Evolutionary conservation across 2,888 invertebrate species (phyloP).

Genomic region (Automeris io): DNA sequence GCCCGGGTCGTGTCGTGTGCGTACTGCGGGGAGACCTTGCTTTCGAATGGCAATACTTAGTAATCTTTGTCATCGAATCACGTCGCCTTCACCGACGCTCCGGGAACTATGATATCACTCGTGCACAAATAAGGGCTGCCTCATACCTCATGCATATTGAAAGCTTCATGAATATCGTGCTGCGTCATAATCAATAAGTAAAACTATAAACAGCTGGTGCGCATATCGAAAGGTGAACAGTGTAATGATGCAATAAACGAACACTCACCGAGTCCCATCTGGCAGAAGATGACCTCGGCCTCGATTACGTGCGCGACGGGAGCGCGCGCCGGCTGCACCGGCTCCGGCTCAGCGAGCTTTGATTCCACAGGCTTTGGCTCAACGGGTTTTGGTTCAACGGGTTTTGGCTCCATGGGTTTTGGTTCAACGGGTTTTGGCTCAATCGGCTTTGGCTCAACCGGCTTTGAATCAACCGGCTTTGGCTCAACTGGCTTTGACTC

Average conservation of each 20-base stretch:
- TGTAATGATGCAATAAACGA: background rate
- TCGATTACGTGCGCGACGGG: conserved; percentile 74
- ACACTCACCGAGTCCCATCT: conserved; percentile 82
- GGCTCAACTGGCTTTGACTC: conserved; percentile 20
- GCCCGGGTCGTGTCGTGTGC: too few species aligned
- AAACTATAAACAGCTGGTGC: background rate
- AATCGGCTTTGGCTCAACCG: conserved; percentile 17
- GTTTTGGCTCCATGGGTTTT: conserved; percentile 36
- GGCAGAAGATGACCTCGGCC: conserved; percentile 83
- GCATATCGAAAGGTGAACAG: background rate
- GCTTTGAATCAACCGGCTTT: conserved; percentile 17
- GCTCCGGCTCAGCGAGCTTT: conserved; percentile 15
- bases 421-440: conserved; percentile 28
- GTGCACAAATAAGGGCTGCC: background rate
- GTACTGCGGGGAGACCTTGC: too few species aligned
- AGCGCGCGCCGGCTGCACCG: conserved; percentile 31
- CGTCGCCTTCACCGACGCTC: conserved; percentile 30
- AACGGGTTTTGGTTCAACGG: conserved; percentile 32
- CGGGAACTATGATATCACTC: background rate
- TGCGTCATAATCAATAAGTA: background rate
- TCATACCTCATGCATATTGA: background rate
- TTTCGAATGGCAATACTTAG: too few species aligned
- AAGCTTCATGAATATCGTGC: background rate
- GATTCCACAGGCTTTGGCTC: conserved; percentile 18
- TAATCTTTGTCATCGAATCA: too few species aligned